These are phyloP conservation scores for Chaetorhynchus papuensis DNA, from an alignment of 2,113 vertebrate species.

Conservation along the genomic window DNA sequence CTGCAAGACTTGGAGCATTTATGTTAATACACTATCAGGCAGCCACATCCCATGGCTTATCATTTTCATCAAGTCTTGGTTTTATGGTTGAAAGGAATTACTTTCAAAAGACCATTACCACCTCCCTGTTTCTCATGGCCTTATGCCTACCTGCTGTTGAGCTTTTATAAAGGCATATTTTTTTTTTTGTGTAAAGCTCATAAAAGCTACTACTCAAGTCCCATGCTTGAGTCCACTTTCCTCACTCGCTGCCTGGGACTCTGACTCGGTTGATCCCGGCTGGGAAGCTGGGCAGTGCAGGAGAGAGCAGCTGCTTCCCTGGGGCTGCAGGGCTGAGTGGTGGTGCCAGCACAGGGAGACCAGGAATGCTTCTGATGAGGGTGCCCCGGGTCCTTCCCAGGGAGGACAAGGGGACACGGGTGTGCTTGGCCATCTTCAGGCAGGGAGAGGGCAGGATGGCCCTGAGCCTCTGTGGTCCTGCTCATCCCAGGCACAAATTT, in stretches of 20 bases:
- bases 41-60: conserved; percentile 60
- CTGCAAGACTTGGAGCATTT: conserved; percentile 25
- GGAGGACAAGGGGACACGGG: rapidly evolving
- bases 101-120: conserved; percentile 66
- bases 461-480: not conserved
- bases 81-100: conserved; percentile 68
- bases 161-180: conserved; percentile 56
- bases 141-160: conserved; percentile 62
- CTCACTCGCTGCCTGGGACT: not conserved
- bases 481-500: not conserved
- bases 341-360: rapidly evolving
- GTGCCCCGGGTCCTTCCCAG: not conserved
- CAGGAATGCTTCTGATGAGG: rapidly evolving
- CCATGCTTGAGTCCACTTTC: conserved; percentile 39
- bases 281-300: not conserved
- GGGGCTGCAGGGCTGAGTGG: rapidly evolving
- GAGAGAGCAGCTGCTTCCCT: not conserved
- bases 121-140: conserved; percentile 61
- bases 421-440: not conserved
- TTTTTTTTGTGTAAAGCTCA: conserved; percentile 51
- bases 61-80: conserved; percentile 62
- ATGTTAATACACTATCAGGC: conserved; percentile 59
- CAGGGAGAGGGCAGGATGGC: not conserved
- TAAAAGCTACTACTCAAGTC: conserved; percentile 56
- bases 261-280: not conserved